Base-by-base conservation (phyloP, 2,113 vertebrate species). In the Zapus hudsonius region DNA sequence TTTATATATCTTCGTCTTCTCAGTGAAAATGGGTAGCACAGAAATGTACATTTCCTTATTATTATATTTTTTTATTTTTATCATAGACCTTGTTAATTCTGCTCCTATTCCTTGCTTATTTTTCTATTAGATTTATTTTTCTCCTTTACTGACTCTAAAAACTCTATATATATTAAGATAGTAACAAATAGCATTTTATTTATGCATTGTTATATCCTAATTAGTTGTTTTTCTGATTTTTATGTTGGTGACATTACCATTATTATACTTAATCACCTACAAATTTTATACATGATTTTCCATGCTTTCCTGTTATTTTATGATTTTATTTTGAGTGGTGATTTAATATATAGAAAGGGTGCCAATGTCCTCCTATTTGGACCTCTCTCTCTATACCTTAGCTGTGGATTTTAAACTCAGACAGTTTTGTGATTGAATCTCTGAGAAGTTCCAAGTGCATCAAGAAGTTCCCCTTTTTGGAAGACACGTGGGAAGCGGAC, bases 321-420 rank as follows among this genome's bases (percentile, higher is more conserved):
- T 82, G 20, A 2, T 69, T 70, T 33, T 95, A 75, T 97, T 86
- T 92, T 47, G 23, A 55, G 11, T 57, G 10, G 17, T 87, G 0
- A 29, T 52, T 57, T n/a, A 44, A 84, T n/a, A 78, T 80, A n/a
- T 19, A 12, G 13, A n/a, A 55, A 64, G n/a, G 7, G 1, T 89
- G 22, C 7, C 23, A 61, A 52, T 89, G 47, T 52, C 47, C 17
- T 94, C 66, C 78, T 40, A 78, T 52, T 42, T 95, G 63, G 4
- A 31, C 33, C 97, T 94, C 94, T 92, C 52, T 96, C 84, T 97
- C 25, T 74, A 29, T 83, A 33, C 97, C 90, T 70, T 96, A 99
- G 99, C 95, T 99, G 38, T 99, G 99, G 99, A 97, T 99, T 95
- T 97, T 99, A 97, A 99, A 99, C 98, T 98, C 97, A 67, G 99